phyloP scores from a whole-genome alignment of 2,888 invertebrate genomes.

The Morinoia aosen region DNA sequence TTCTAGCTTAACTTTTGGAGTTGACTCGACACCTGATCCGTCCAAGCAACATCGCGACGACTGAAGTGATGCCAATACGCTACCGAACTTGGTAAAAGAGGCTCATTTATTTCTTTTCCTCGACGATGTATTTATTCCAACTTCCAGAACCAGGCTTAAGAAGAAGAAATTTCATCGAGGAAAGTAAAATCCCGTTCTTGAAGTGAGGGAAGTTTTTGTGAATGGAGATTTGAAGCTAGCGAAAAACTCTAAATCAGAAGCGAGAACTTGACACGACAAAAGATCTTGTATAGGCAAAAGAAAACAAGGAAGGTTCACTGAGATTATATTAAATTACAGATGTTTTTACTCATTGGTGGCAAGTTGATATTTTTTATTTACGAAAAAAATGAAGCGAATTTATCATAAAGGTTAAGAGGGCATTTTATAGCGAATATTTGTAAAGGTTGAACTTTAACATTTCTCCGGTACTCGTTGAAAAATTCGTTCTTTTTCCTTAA shows the following conservation, averaged over 20 bases:
- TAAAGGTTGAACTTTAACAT: too few species aligned
- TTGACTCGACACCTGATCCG: neutral
- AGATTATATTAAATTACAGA: neutral
- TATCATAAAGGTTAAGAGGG: neutral
- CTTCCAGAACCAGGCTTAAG: neutral
- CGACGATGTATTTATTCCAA: neutral
- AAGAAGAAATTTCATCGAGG: neutral
- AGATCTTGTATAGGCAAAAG: neutral
- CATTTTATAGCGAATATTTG: neutral
- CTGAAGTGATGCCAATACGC: neutral
- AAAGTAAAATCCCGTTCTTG: neutral
- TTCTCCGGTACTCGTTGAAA: too few species aligned
- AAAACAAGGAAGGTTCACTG: neutral
- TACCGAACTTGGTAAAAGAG: neutral
- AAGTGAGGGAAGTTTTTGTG: neutral
- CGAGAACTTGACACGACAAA: neutral
- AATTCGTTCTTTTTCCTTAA: too few species aligned
- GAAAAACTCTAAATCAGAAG: neutral
- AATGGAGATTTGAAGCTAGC: neutral
- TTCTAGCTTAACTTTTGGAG: neutral
- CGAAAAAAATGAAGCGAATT: too few species aligned
- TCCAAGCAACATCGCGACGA: too few species aligned
- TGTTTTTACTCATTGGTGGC: neutral
- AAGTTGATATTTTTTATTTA: neutral
- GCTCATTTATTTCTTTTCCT: neutral